Percentiles rank a stretch among this genome's conserved stretches.
Evolutionary conservation across 2,113 vertebrate species (phyloP).

Genomic region (Manacus vitellinus): DNA sequence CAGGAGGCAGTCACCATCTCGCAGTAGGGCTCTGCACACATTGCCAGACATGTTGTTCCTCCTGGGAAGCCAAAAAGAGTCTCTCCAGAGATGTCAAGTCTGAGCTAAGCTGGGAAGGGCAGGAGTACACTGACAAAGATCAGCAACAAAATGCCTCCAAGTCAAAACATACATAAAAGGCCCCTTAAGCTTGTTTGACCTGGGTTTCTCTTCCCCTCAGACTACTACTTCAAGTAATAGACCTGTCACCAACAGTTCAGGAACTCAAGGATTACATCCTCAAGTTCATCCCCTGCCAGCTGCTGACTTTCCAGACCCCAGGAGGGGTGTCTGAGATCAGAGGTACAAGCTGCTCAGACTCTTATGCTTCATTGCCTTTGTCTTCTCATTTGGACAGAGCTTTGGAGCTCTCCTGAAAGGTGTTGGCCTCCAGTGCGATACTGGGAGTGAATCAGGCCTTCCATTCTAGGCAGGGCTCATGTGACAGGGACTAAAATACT

Average conservation of each 20-base stretch:
- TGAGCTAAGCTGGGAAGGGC: background rate
- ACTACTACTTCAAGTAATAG: background rate
- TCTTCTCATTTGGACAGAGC: background rate
- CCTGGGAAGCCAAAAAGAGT: background rate
- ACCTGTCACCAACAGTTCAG: background rate
- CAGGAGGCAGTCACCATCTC: background rate
- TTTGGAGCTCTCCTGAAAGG: background rate
- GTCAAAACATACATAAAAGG: background rate
- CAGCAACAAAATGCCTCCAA: conserved; percentile 4
- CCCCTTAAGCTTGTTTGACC: background rate
- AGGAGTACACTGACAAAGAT: background rate
- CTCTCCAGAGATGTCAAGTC: background rate
- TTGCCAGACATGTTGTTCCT: background rate
- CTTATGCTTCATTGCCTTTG: background rate
- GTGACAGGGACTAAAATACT: conserved; percentile 36
- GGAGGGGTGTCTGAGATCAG: background rate
- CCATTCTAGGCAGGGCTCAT: conserved; percentile 1
- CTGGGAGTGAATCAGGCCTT: background rate
- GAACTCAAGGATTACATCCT: background rate
- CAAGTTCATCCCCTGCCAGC: background rate
- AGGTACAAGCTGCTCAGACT: background rate
- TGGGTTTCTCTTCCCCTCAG: background rate
- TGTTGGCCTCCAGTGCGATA: background rate
- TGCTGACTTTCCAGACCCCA: background rate
- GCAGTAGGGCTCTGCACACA: background rate